A percentile compares a stretch with the other conserved stretches of the same genome.
These are phyloP conservation scores for Erannis defoliaria DNA, from an alignment of 2,888 invertebrate genomes.

Conservation along the genomic window DNA sequence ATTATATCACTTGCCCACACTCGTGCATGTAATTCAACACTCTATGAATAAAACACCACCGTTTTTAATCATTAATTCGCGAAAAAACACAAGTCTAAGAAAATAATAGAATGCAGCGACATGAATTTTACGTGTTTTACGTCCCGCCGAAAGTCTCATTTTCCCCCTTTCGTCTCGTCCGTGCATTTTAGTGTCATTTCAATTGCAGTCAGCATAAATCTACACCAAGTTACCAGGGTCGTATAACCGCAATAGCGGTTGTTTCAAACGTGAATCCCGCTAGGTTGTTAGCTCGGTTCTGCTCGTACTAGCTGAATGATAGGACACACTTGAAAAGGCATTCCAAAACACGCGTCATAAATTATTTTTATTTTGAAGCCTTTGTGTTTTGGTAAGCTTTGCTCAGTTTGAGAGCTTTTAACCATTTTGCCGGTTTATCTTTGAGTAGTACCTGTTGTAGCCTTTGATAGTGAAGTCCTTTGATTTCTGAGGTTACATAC, in stretches of 20 bases:
- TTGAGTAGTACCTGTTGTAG: conserved; percentile 3
- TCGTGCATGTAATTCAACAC: too few relatives aligned
- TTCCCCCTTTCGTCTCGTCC: too few relatives aligned
- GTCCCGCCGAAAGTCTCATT: too few relatives aligned
- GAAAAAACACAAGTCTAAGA: too few relatives aligned
- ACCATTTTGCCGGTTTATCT: not conserved
- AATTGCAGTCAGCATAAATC: conserved; percentile 10
- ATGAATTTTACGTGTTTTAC: too few relatives aligned
- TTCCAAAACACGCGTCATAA: conserved; percentile 16
- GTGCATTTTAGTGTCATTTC: not conserved
- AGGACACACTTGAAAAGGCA: conserved; percentile 33
- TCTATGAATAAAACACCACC: too few relatives aligned
- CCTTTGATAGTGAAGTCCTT: conserved; percentile 16
- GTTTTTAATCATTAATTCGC: too few relatives aligned
- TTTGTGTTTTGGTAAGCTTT: conserved; percentile 21
- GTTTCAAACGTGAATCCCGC: conserved; percentile 17
- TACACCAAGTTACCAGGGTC: conserved; percentile 19
- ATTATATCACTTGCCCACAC: too few relatives aligned
- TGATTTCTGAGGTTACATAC: not conserved
- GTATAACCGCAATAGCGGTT: conserved; percentile 22
- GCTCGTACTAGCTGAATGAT: conserved; percentile 37
- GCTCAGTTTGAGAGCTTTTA: conserved; percentile 27
- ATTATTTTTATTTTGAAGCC: conserved; percentile 10
- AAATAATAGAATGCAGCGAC: too few relatives aligned
- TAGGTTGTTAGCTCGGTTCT: conserved; percentile 19